Percentiles rank a stretch among this genome's conserved stretches.
Conservation (phyloP, 2,888 invertebrate genomes). For the Drosophila kokeensis region DNA sequence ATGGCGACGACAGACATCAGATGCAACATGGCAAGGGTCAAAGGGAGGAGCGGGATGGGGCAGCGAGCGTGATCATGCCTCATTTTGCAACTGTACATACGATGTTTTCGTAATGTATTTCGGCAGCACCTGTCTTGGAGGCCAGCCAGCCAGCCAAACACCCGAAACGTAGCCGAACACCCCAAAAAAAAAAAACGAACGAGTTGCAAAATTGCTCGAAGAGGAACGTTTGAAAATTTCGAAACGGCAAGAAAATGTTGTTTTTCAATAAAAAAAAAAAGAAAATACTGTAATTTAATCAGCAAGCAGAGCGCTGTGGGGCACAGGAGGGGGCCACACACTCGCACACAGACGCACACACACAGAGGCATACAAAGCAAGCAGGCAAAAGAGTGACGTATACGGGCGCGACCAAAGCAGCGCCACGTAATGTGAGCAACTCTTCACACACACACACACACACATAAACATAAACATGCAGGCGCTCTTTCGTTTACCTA, state of each 20-base stretch:
- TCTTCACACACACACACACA: conserved; percentile 17
- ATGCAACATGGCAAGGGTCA: conserved; percentile 47
- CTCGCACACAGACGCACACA: conserved; percentile 8
- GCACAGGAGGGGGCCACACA: conserved; percentile 25
- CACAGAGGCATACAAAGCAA: background rate
- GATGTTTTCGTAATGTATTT: conserved; percentile 71
- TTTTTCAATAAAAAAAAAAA: conserved; percentile 29
- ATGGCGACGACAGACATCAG: conserved; percentile 78
- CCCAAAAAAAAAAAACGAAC: background rate
- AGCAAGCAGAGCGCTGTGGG: conserved; percentile 44
- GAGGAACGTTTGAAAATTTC: conserved; percentile 30
- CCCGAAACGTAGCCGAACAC: conserved; percentile 18
- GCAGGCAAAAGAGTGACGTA: conserved; percentile 51
- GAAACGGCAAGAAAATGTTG: conserved; percentile 36
- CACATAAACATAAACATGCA: background rate
- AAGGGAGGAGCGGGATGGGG: background rate
- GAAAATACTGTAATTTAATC: conserved; percentile 73
- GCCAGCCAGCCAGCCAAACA: conserved; percentile 27
- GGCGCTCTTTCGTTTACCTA: conserved; percentile 48
- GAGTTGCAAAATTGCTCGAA: conserved; percentile 24
- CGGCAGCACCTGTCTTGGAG: conserved; percentile 82
- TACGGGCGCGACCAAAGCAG: conserved; percentile 67
- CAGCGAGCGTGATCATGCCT: conserved; percentile 11
- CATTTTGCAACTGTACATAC: conserved; percentile 70
- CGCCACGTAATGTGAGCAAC: conserved; percentile 46